Evolutionary conservation across 2,113 vertebrate genomes (phyloP).

Genomic region (Pandion haliaetus): DNA sequence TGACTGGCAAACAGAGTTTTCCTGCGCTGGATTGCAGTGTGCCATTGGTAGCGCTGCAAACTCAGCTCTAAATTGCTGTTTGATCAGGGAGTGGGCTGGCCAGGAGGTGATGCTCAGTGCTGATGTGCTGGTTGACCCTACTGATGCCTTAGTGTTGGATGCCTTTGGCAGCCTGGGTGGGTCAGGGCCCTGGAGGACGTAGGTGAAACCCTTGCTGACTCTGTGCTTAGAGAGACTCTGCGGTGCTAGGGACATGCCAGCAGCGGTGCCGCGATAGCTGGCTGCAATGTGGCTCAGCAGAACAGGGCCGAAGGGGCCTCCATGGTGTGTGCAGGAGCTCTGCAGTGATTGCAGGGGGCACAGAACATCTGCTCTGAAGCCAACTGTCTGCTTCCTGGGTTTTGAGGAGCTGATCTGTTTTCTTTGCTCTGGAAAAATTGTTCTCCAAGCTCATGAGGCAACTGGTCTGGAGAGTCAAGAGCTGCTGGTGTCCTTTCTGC

Average conservation of each 20-base stretch:
- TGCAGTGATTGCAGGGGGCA: background rate
- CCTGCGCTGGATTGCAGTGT: background rate
- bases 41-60: background rate
- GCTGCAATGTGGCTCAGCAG: background rate
- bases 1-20: background rate
- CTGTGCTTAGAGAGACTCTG: background rate
- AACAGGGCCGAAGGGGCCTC: rapidly evolving
- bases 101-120: background rate
- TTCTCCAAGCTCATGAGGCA: background rate
- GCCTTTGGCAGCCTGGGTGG: background rate
- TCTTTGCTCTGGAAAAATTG: background rate
- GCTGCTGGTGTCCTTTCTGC: background rate
- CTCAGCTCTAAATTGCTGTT: background rate
- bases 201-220: background rate
- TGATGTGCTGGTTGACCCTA: background rate
- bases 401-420: background rate
- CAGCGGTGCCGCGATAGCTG: rapidly evolving
- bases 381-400: background rate
- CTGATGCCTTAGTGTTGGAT: rapidly evolving
- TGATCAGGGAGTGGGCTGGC: background rate
- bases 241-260: background rate
- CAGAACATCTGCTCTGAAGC: background rate
- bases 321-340: background rate
- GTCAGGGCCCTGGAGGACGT: background rate
- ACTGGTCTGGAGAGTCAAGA: background rate